Evolutionary conservation across 2,113 vertebrate species (phyloP).

Genomic region (Mustelus asterias): DNA sequence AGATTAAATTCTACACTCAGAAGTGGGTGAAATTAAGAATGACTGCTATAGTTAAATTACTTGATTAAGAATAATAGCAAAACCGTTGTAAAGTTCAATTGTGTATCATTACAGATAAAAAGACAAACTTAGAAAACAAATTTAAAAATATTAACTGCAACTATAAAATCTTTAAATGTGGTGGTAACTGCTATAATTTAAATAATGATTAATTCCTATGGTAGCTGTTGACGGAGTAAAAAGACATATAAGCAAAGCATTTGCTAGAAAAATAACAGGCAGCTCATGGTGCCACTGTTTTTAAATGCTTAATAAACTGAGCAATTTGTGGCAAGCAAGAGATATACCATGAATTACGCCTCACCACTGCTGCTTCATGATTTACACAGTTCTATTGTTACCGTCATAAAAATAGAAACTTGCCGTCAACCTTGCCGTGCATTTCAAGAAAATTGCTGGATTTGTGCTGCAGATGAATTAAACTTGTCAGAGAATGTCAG

Average conservation of each 20-base stretch:
- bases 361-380: background rate
- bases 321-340: background rate
- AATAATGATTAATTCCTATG: background rate
- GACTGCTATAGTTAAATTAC: background rate
- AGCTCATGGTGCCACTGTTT: background rate
- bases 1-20: conserved; percentile 41
- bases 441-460: background rate
- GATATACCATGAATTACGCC: background rate
- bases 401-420: background rate
- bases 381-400: background rate
- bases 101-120: background rate
- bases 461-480: background rate
- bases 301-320: background rate
- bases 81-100: no score
- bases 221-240: background rate
- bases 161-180: background rate
- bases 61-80: background rate
- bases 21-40: conserved; percentile 33
- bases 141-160: background rate
- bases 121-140: background rate
- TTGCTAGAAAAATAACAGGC: background rate
- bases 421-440: background rate
- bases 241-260: background rate
- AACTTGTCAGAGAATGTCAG: background rate
- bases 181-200: background rate